Percentiles rank a stretch among this genome's conserved stretches.
Conservation (phyloP, 1,140 invertebrate genomes). For the Camponotus vicinus region DNA sequence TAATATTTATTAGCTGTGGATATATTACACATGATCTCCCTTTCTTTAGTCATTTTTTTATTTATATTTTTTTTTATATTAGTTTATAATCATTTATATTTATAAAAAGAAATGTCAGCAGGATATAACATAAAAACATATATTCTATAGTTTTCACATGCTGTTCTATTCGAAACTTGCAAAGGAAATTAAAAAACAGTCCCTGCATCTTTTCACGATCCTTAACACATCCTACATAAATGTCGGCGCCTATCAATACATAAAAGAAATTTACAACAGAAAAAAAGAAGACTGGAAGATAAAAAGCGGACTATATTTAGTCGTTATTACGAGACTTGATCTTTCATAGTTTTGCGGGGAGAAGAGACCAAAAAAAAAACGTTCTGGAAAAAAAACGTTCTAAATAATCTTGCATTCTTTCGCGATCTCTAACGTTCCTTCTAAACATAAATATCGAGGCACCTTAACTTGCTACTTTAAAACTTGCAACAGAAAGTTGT, state of each 20-base stretch:
- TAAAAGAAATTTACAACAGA: background rate
- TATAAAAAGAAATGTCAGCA: background rate
- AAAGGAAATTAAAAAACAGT: constrained; percentile 4
- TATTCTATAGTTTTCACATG: background rate
- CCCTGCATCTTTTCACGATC: background rate
- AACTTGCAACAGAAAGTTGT: constrained; percentile 8
- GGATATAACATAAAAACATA: background rate
- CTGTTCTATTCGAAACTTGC: background rate
- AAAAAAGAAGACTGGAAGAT: background rate
- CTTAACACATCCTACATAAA: background rate
- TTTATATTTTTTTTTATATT: too few relatives aligned
- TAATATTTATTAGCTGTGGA: background rate
- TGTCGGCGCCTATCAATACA: background rate
- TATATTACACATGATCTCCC: background rate
- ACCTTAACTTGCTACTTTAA: background rate
- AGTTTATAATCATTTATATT: background rate
- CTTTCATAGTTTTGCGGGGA: background rate
- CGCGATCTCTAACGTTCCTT: background rate
- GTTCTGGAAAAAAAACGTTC: background rate
- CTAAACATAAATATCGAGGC: background rate
- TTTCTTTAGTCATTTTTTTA: background rate
- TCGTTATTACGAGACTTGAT: too few relatives aligned
- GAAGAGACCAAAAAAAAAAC: background rate
- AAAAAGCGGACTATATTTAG: background rate
- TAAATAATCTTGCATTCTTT: constrained; percentile 10